These are phyloP conservation scores for Rynchops niger DNA, from an alignment of 2,113 vertebrate genomes.

Conservation along the genomic window DNA sequence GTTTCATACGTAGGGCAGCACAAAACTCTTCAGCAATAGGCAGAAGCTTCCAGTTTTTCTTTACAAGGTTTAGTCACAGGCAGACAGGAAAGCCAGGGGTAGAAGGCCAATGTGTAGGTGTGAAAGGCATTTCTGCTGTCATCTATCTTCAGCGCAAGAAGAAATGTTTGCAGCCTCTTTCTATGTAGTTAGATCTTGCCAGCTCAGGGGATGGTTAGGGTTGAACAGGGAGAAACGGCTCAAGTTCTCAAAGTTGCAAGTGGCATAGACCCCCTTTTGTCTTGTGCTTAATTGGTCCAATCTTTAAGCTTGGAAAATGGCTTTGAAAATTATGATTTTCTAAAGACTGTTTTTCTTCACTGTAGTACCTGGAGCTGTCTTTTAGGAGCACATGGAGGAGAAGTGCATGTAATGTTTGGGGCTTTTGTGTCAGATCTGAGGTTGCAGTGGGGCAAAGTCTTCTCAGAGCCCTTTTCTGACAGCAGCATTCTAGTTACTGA, in stretches of 20 bases:
- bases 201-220: neutral
- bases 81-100: neutral
- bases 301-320: neutral
- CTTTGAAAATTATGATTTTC: neutral
- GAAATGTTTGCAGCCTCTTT: neutral
- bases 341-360: neutral
- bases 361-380: neutral
- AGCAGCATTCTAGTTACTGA: neutral
- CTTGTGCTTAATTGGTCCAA: neutral
- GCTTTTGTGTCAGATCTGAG: neutral
- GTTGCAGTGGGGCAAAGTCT: neutral
- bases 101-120: fast-evolving
- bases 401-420: neutral
- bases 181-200: neutral
- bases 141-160: neutral
- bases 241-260: neutral
- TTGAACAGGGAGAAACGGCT: neutral
- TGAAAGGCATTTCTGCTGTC: neutral
- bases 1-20: neutral
- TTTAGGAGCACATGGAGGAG: neutral
- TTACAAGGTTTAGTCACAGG: neutral
- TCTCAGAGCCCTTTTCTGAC: neutral
- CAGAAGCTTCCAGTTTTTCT: neutral
- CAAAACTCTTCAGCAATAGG: neutral
- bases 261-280: neutral